Percentiles rank a stretch among this genome's conserved stretches.
phyloP scores from a whole-genome alignment of 92 coral and sea anemone species.

The Palythoa grandiflora region DNA sequence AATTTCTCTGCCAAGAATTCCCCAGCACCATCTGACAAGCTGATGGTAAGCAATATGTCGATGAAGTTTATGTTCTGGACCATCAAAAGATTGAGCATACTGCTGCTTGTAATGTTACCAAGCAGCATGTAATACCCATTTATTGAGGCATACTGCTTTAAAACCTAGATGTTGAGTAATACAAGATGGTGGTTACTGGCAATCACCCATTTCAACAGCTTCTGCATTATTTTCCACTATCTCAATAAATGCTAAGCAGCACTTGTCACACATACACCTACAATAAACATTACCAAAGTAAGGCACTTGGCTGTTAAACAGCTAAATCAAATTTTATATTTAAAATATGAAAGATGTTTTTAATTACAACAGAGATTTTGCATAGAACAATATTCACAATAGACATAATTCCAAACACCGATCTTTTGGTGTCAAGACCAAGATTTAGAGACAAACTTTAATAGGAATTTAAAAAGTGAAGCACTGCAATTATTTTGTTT shows the following conservation, averaged over 20 bases:
- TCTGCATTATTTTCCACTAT: background rate
- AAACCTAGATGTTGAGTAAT: no score
- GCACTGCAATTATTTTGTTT: background rate
- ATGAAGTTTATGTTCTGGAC: conserved; percentile 26
- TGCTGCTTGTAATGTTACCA: conserved; percentile 33
- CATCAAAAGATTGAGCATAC: conserved; percentile 14
- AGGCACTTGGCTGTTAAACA: background rate
- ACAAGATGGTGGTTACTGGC: background rate
- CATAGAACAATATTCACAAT: background rate
- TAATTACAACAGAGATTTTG: background rate
- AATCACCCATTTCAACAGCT: conserved; percentile 39
- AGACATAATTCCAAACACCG: background rate
- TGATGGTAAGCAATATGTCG: conserved; percentile 56
- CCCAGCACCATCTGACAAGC: conserved; percentile 55
- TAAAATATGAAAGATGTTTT: background rate
- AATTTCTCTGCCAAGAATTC: conserved; percentile 32
- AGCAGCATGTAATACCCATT: background rate
- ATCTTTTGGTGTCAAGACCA: background rate
- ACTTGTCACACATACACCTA: background rate
- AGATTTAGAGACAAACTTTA: background rate
- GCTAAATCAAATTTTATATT: background rate
- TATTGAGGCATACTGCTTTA: no score
- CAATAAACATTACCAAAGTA: background rate
- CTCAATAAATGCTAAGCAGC: background rate
- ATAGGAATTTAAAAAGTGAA: background rate